Evolutionary conservation across 1,140 invertebrate genomes (phyloP), one percentile per base, ranked within the genome.

Genomic region (Zaprionus ornatus): DNA sequence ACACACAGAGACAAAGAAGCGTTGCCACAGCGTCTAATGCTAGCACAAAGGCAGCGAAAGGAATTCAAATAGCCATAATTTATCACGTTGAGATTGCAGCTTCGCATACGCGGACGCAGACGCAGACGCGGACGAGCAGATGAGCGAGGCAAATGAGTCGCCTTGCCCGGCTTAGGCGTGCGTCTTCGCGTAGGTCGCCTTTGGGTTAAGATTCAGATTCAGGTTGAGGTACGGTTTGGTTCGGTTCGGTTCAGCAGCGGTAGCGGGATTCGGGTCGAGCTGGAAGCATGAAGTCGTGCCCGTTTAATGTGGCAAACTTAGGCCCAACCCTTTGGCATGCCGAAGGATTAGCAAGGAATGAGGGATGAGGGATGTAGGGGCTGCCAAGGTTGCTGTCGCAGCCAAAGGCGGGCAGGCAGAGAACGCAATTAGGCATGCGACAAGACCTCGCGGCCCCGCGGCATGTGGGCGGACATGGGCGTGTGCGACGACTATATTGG

Each of bases 41-140:
- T 23, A 50, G 12, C 45, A 50, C 45, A 50, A 50, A 23, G 45
- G 40, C n/a, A 74, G 70, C 56, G 56, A 71, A 84, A 85, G 82
- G 82, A 84, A 84, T 85, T 84, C 79, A 85, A 84, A 84, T 85
- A 78, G 82, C 82, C 75, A 74, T 80, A 80, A 85, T 85, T 85
- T 85, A 85, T 85, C 81, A 85, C 78, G 82, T 85, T 80, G 81
- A 85, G 82, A 85, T 85, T 85, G 81, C 81, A 80, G 81, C 74
- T 83, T 74, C 80, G 61, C 70, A 55, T 65, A 75, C 67, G 63
- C 76, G 29, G 80, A 82, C 64, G 61, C 70, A 55, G 61, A 75
- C 67, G 63, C 76, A 29, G 80, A 82, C 64, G 77, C 27, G 27
- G 27, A 6, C 7, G 27, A 27, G 6, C 27, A 29, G 29, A 32